Conservation (phyloP, 2,797 vertebrate species). For the Premnoplex brunnescens region DNA sequence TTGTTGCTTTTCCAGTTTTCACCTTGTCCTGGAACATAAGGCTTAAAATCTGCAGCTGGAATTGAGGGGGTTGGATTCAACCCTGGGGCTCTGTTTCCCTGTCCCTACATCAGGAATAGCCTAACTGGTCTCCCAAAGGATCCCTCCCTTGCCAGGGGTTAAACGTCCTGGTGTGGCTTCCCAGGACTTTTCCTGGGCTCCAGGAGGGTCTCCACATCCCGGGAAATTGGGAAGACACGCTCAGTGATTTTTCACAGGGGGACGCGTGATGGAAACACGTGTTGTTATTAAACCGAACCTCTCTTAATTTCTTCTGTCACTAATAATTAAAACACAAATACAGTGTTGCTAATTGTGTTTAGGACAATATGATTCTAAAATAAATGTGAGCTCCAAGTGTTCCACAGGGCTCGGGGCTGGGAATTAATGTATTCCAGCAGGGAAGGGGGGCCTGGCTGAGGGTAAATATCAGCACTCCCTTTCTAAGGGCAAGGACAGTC, state of each 20-base stretch:
- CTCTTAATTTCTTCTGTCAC: neutral
- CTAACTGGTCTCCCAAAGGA: neutral
- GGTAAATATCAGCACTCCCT: constrained; percentile 43
- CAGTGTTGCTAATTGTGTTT: neutral
- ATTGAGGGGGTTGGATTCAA: neutral
- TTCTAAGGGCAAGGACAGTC: constrained; percentile 33
- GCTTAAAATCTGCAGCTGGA: neutral
- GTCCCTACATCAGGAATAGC: neutral
- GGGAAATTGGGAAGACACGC: accelerated
- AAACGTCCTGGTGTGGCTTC: accelerated
- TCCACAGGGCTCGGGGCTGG: neutral
- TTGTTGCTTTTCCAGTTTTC: neutral
- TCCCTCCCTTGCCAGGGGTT: neutral
- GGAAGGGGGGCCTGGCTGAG: neutral
- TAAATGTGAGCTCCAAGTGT: neutral
- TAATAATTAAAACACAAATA: neutral
- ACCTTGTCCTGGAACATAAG: neutral
- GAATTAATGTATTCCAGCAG: constrained; percentile 15
- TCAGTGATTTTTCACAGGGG: neutral
- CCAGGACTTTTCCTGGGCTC: accelerated
- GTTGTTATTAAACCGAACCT: neutral
- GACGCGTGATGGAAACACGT: accelerated
- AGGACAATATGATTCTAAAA: neutral
- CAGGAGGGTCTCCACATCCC: accelerated
- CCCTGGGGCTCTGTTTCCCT: accelerated